Conservation (phyloP, 2,797 vertebrate genomes). For the Linurgus olivaceus region DNA sequence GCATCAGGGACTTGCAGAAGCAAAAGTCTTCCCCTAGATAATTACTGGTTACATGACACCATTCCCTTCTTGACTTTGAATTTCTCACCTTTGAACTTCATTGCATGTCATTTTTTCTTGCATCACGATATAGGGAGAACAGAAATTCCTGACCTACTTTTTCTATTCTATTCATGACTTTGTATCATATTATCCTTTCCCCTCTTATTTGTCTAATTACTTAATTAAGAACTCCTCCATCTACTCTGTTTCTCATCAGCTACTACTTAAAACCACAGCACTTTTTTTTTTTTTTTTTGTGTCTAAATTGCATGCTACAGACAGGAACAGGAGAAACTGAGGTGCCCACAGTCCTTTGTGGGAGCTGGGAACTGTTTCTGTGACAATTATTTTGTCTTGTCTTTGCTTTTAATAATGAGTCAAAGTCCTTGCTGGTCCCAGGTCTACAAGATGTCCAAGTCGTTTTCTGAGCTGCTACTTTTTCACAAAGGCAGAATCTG, state of each 20-base stretch:
- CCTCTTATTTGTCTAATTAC: constrained; percentile 51
- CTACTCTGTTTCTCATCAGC: constrained; percentile 24
- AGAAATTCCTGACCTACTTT: constrained; percentile 51
- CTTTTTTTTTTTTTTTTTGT: background rate
- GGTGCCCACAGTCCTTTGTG: background rate
- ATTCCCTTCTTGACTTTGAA: constrained; percentile 22
- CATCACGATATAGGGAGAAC: background rate
- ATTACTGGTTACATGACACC: background rate
- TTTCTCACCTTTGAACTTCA: constrained; percentile 52
- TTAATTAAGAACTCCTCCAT: constrained; percentile 51
- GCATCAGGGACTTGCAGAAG: constrained; percentile 3
- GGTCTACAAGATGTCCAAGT: background rate
- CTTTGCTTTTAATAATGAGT: background rate
- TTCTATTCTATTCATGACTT: background rate
- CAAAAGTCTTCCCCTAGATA: background rate
- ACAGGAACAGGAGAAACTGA: background rate
- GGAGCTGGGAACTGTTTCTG: background rate
- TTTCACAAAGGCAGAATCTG: background rate
- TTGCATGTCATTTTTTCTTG: constrained; percentile 21
- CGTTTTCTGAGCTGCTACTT: background rate
- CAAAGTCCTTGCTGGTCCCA: background rate
- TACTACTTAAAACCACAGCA: constrained; percentile 24
- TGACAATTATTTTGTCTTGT: background rate
- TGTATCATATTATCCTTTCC: constrained; percentile 15
- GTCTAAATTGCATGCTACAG: background rate